A percentile compares a stretch with the other conserved stretches of the same genome.
These are phyloP conservation scores for Thelaira solivaga DNA, from an alignment of 2,888 invertebrate species.

Conservation along the genomic window DNA sequence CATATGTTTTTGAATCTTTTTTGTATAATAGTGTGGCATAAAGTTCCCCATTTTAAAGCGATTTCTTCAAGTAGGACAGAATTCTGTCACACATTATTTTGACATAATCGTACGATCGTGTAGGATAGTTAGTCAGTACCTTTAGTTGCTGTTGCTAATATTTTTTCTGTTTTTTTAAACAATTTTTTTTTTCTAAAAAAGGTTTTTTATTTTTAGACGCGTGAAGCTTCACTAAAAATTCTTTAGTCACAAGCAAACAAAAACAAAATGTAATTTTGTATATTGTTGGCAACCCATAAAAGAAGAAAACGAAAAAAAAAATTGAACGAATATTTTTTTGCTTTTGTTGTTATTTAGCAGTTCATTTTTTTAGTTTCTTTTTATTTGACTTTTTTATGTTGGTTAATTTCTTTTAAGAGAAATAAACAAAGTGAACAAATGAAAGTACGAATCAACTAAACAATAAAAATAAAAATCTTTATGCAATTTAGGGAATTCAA, in stretches of 20 bases:
- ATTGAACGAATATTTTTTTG: slow-evolving; percentile 32
- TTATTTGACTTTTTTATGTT: background rate
- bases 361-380: slow-evolving; percentile 22
- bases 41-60: no score
- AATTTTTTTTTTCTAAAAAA: background rate
- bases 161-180: background rate
- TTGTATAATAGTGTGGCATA: no score
- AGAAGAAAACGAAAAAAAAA: background rate
- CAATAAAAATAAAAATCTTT: slow-evolving; percentile 36
- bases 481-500: slow-evolving; percentile 40
- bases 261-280: slow-evolving; percentile 42
- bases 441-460: background rate
- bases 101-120: no score
- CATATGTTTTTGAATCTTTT: no score
- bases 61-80: no score
- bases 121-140: no score
- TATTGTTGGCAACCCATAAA: background rate
- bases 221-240: slow-evolving; percentile 43
- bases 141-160: no score
- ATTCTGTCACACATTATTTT: no score
- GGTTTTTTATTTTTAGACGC: slow-evolving; percentile 36
- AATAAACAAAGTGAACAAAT: background rate
- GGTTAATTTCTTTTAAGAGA: background rate
- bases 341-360: slow-evolving; percentile 37
- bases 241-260: no score